Evolutionary conservation across 1,140 invertebrate genomes (phyloP), one percentile per base, ranked within the genome.

Genomic region (Heliconius eleuchia): DNA sequence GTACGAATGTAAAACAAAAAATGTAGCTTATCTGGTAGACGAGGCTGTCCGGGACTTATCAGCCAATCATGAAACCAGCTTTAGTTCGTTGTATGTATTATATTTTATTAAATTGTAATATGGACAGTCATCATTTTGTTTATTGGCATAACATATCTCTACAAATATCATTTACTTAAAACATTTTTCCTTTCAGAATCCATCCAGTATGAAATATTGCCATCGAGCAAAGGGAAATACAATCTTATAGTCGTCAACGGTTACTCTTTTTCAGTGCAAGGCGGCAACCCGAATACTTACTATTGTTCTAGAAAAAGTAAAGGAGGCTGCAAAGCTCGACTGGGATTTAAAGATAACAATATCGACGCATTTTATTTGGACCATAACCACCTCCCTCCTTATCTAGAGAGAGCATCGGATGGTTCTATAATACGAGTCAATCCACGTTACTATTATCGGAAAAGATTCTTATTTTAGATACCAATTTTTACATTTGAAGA

Each of bases 301-400:
- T 88, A 88, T 73, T 89, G 88, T 71, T 86, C 86, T 8, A 87
- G 83, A 55, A 88, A 87, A 60, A 71, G 74, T 5, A 81, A 70
- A 73, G 78, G 30, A 16, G 82, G 79, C 3, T 89, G 88, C 60
- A 84, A 84, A 30, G 84, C 86, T 8, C 78, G 81, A 27, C 73
- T 88, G 13, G 75, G 74, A 6, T 23, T 88, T 0, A 76, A 78
- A 16, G 11, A 85, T 2, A 55, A 78, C 11, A 16, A 27, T 1
- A 76, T 84, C n/a, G 75, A 77, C 4, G 66, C 42, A n/a, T 81
- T 74, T 39, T 78, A 84, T 23, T 57, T 82, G 19, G 37, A 76
- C 4, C 87, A 88, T 74, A 87, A 88, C 46, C 87, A 88, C 71
- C 83, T 81, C 7, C 84, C 81, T 2, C 86, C 86, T 9, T 42